Conservation (phyloP, 2,797 vertebrate species). For the Poeciliopsis presidionis region DNA sequence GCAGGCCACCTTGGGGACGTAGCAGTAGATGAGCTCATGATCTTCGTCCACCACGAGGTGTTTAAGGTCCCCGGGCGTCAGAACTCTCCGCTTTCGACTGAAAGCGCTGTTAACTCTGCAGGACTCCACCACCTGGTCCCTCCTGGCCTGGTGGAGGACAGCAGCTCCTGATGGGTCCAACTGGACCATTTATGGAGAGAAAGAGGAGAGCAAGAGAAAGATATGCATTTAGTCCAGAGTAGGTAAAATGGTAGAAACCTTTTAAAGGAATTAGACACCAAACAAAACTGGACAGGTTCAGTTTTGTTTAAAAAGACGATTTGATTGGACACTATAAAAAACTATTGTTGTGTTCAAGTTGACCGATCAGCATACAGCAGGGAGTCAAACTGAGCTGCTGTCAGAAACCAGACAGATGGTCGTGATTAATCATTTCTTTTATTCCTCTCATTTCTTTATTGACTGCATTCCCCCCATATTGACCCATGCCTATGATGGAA, state of each 20-base stretch:
- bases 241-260: neutral
- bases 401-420: conserved; percentile 6
- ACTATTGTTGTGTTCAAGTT: neutral
- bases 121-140: conserved; percentile 90
- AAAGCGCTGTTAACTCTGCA: conserved; percentile 87
- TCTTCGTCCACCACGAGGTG: conserved; percentile 97
- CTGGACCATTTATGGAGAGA: conserved; percentile 68
- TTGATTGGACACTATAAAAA: neutral
- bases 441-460: conserved; percentile 53
- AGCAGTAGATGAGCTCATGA: conserved; percentile 97
- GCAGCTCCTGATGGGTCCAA: conserved; percentile 87
- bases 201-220: neutral
- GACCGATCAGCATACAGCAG: no score
- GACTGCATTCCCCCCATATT: conserved; percentile 36
- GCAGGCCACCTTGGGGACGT: conserved; percentile 98
- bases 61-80: conserved; percentile 93
- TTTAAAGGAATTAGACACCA: neutral
- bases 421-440: conserved; percentile 43
- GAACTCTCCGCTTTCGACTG: conserved; percentile 90
- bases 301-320: neutral
- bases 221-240: neutral
- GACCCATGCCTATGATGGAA: conserved; percentile 25
- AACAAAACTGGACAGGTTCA: no score
- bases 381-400: neutral
- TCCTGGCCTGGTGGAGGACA: conserved; percentile 89